Evolutionary conservation across 2,888 invertebrate genomes (phyloP).

Genomic region (Eristalis pertinax): DNA sequence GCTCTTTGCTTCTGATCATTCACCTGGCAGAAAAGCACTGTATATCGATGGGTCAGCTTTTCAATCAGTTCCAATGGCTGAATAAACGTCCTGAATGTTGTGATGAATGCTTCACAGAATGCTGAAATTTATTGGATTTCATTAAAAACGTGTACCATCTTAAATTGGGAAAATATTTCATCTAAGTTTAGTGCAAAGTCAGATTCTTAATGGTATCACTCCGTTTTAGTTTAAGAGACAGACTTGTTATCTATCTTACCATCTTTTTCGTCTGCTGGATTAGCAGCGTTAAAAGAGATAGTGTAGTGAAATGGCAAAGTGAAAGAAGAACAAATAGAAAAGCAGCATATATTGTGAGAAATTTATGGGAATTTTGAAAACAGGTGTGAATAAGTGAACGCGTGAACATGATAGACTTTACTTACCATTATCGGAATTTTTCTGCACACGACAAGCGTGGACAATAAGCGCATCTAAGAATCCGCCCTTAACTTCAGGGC

Average conservation of each 20-base stretch:
- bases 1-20: constrained; percentile 86
- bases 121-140: constrained; percentile 73
- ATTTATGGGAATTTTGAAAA: constrained; percentile 12
- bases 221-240: constrained; percentile 34
- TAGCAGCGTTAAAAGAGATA: constrained; percentile 67
- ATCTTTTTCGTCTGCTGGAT: constrained; percentile 70
- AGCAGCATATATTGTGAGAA: constrained; percentile 44
- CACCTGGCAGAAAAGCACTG: constrained; percentile 86
- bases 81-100: constrained; percentile 98
- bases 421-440: constrained; percentile 82
- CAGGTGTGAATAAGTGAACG: background rate
- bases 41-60: constrained; percentile 88
- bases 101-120: constrained; percentile 94
- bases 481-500: constrained; percentile 95
- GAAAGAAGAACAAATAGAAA: constrained; percentile 62
- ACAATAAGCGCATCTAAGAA: constrained; percentile 96
- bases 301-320: constrained; percentile 53
- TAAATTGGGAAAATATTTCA: background rate
- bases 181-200: constrained; percentile 31
- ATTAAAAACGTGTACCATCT: background rate
- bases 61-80: constrained; percentile 92
- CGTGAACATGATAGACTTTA: background rate
- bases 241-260: constrained; percentile 58
- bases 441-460: constrained; percentile 96
- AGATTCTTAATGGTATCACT: constrained; percentile 31